A percentile compares a stretch with the other conserved stretches of the same genome.
These are phyloP conservation scores for Spea hammondii DNA, from an alignment of 2,797 vertebrate species.

Conservation along the genomic window DNA sequence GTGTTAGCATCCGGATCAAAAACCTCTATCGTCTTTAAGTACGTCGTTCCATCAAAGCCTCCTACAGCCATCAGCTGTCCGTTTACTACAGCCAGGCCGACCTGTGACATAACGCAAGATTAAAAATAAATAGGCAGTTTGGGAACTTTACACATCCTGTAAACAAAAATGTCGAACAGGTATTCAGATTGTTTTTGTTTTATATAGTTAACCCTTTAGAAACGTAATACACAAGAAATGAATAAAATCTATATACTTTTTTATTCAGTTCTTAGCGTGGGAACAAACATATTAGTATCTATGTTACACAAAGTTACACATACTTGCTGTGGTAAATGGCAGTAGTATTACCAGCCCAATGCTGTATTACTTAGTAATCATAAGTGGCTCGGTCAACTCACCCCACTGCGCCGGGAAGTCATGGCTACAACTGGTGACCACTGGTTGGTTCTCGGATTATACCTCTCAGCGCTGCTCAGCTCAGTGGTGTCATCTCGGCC, in stretches of 20 bases:
- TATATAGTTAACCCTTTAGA: too few relatives aligned
- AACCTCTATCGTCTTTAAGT: conserved; percentile 98
- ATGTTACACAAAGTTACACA: too few relatives aligned
- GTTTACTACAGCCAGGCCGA: conserved; percentile 95
- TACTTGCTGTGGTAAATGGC: too few relatives aligned
- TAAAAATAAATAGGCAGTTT: neutral
- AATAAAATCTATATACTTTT: too few relatives aligned
- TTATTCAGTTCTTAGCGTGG: too few relatives aligned
- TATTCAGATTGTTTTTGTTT: too few relatives aligned
- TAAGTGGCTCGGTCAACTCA: conserved; percentile 60
- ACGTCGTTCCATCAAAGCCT: conserved; percentile 96
- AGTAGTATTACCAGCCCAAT: too few relatives aligned
- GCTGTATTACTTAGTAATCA: too few relatives aligned
- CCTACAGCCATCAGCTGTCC: conserved; percentile 98
- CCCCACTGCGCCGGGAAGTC: conserved; percentile 95
- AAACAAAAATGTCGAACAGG: too few relatives aligned
- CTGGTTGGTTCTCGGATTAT: conserved; percentile 96
- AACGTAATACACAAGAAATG: too few relatives aligned
- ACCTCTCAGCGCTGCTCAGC: conserved; percentile 94
- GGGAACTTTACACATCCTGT: neutral
- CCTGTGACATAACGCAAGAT: conserved; percentile 65
- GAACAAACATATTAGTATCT: too few relatives aligned
- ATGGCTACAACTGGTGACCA: conserved; percentile 98
- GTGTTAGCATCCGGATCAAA: conserved; percentile 98
- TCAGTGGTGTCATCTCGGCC: conserved; percentile 96